These are phyloP conservation scores for Cryptotermes secundus DNA, from an alignment of 1,140 invertebrate species.

Conservation along the genomic window DNA sequence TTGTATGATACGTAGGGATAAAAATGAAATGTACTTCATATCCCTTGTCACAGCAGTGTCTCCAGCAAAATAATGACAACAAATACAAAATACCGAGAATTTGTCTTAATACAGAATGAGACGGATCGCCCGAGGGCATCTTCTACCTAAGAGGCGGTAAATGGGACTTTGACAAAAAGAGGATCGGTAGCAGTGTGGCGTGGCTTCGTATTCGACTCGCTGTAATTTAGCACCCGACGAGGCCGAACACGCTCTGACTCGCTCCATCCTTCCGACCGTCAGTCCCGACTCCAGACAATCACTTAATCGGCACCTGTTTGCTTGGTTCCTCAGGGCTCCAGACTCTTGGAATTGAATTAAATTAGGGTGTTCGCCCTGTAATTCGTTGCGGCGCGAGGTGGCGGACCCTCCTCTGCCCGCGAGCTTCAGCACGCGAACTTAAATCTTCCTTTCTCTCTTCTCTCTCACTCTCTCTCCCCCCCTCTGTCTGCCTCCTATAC, in stretches of 20 bases:
- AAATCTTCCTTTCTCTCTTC: not conserved
- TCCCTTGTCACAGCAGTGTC: not conserved
- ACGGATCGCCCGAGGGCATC: no score
- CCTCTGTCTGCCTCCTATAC: not conserved
- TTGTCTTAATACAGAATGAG: not conserved
- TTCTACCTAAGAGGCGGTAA: not conserved
- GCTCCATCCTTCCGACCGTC: not conserved
- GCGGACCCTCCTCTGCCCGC: constrained; percentile 28
- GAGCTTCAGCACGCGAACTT: constrained; percentile 18
- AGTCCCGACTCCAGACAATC: constrained; percentile 25
- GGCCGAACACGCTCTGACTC: constrained; percentile 9
- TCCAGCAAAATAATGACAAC: not conserved
- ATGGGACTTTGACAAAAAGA: constrained; percentile 17
- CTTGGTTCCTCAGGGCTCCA: not conserved
- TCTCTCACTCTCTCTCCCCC: no score
- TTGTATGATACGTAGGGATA: not conserved
- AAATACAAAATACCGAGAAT: not conserved
- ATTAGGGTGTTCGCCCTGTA: constrained; percentile 34
- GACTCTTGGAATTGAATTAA: constrained; percentile 33
- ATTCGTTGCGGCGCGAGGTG: constrained; percentile 22
- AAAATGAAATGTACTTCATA: not conserved
- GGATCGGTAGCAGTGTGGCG: not conserved
- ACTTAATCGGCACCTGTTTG: constrained; percentile 35
- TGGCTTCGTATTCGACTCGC: not conserved
- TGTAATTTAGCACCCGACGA: not conserved